phyloP scores from a whole-genome alignment of 2,797 vertebrate species.

The Tangara arthus region DNA sequence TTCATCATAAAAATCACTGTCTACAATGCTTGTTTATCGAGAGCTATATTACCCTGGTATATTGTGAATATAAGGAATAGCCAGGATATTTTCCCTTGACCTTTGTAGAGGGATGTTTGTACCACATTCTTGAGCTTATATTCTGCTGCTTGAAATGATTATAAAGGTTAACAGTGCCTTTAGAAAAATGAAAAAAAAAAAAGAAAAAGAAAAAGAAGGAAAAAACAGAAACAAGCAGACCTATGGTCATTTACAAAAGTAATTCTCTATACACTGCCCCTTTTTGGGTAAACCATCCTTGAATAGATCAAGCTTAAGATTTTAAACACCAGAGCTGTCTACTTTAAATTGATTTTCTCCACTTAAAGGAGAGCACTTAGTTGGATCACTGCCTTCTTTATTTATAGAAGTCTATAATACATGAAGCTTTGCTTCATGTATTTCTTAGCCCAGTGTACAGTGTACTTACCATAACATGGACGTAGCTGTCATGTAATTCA shows the following conservation, averaged over 20 bases:
- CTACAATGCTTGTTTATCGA: neutral
- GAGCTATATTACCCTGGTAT: neutral
- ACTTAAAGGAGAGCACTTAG: neutral
- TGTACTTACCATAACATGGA: neutral
- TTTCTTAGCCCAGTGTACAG: neutral
- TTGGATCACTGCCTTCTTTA: neutral
- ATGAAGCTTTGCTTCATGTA: neutral
- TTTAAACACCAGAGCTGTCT: neutral
- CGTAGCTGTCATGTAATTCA: neutral
- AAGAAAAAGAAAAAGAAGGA: accelerated
- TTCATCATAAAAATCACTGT: neutral
- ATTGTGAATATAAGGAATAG: neutral
- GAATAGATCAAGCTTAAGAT: neutral
- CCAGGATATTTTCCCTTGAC: neutral
- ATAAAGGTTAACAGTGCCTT: neutral
- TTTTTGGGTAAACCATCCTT: neutral
- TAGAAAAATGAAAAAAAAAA: neutral
- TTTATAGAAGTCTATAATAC: neutral
- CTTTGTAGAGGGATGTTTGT: neutral
- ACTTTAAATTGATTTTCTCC: neutral
- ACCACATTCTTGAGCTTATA: neutral
- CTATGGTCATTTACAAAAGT: neutral
- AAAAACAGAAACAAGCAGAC: neutral
- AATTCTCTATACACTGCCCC: neutral
- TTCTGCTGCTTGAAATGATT: neutral